These are phyloP conservation scores for Eupithecia centaureata DNA, from an alignment of 2,888 invertebrate species.

Conservation along the genomic window DNA sequence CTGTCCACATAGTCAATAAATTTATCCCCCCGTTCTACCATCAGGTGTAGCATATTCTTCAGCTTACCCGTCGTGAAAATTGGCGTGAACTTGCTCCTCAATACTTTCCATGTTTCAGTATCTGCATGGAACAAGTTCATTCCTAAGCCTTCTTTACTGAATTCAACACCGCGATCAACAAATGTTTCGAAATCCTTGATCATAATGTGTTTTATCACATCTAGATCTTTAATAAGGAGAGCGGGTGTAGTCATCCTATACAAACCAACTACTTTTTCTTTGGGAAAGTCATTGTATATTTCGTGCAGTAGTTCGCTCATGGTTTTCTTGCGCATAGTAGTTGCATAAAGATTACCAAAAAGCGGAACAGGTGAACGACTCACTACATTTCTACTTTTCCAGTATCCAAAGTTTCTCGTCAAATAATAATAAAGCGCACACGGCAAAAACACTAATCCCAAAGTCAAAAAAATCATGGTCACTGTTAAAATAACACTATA, in stretches of 20 bases:
- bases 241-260: constrained; percentile 59
- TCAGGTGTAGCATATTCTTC: constrained; percentile 60
- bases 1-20: constrained; percentile 34
- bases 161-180: constrained; percentile 57
- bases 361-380: constrained; percentile 54
- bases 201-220: constrained; percentile 60
- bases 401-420: constrained; percentile 58
- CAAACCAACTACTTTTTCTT: constrained; percentile 63
- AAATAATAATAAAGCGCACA: constrained; percentile 52
- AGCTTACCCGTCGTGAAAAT: constrained; percentile 66
- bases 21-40: constrained; percentile 49
- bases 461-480: background rate
- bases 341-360: constrained; percentile 56
- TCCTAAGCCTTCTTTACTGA: constrained; percentile 59
- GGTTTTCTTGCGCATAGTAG: constrained; percentile 42
- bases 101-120: constrained; percentile 58
- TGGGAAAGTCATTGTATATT: constrained; percentile 53
- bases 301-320: constrained; percentile 47
- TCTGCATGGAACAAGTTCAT: constrained; percentile 61
- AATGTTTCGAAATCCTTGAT: constrained; percentile 65
- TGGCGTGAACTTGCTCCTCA: constrained; percentile 59
- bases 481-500: background rate
- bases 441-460: constrained; percentile 29
- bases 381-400: constrained; percentile 55
- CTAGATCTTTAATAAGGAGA: constrained; percentile 60